Evolutionary conservation across 2,113 vertebrate genomes (phyloP), one percentile per base, ranked within the genome.

Genomic region (Cottus gobio): DNA sequence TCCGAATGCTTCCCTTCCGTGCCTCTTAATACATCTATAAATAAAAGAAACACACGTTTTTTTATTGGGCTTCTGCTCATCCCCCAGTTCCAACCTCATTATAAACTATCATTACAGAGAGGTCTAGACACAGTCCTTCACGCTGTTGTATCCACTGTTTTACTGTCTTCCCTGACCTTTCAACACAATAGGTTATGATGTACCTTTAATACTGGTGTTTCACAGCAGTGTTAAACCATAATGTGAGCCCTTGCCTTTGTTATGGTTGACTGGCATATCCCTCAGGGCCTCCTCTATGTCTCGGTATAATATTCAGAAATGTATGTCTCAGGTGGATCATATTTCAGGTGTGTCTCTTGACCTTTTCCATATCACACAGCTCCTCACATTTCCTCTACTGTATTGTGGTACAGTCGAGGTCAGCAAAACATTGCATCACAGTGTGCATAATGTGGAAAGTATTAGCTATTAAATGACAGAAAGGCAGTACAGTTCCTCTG

Each of bases 111-210:
- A 81, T 91, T 85, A 74, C 79, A 62, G 67, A 72, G 37, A 54
- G 12, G 71, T 70, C 71, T 58, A 71, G 71, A 75, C 76, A 48
- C 70, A 22, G 36, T 67, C 61, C 80, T 72, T 78, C 12, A 8
- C 5, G 30, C 66, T 64, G 12, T 24, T 74, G 30, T 44, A 44
- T 63, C 61, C 70, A 18, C 26, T 64, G n/a, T 74, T 79, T 83
- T 78, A 88, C 72, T 65, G 57, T 79, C 60, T 82, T 80, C 68
- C 31, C 66, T 82, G 85, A 89, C 84, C 81, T 87, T 82, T 82
- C 48, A 70, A 7, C 69, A 71, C 72, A 70, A 22, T 39, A 70
- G 69, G 48, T 77, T 71, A 72, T 57, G 31, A 46, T 80, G 85
- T 76, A 36, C 28, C 56, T 80, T 72, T 86, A 79, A 86, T 65